Evolutionary conservation across 1,140 invertebrate genomes (phyloP).

Genomic region (Lordiphosa stackelbergi): DNA sequence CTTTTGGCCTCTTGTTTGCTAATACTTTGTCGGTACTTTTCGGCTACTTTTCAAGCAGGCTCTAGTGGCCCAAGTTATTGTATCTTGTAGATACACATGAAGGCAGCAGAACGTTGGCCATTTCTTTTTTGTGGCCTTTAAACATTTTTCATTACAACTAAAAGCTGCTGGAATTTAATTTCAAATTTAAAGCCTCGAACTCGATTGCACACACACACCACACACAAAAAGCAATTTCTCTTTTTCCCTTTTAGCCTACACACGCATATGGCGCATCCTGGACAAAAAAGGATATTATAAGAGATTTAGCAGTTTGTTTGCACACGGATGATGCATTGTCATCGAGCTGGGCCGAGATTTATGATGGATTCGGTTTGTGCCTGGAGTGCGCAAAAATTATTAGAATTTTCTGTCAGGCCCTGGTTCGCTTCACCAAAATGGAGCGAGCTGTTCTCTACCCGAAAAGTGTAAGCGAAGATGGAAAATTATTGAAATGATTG

Average conservation of each 20-base stretch:
- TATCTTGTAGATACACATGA: constrained; percentile 71
- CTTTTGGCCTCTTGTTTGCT: constrained; percentile 66
- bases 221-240: background rate
- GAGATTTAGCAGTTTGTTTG: constrained; percentile 76
- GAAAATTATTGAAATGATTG: background rate
- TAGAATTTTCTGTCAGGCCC: constrained; percentile 54
- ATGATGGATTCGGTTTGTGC: constrained; percentile 76
- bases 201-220: constrained; percentile 8
- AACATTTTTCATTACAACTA: constrained; percentile 15
- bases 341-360: constrained; percentile 76
- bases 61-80: constrained; percentile 70
- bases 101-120: constrained; percentile 35
- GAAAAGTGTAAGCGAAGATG: background rate
- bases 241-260: constrained; percentile 49
- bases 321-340: constrained; percentile 76
- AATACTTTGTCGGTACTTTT: constrained; percentile 75
- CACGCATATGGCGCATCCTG: constrained; percentile 73
- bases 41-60: constrained; percentile 66
- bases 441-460: constrained; percentile 13
- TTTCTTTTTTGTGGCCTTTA: constrained; percentile 25
- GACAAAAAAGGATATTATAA: constrained; percentile 76
- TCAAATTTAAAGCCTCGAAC: constrained; percentile 40
- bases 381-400: constrained; percentile 73
- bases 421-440: constrained; percentile 30
- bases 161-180: constrained; percentile 44